Percentiles rank a stretch among this genome's conserved stretches.
phyloP scores from a whole-genome alignment of 2,113 vertebrate species.

The Ardeotis arabs region DNA sequence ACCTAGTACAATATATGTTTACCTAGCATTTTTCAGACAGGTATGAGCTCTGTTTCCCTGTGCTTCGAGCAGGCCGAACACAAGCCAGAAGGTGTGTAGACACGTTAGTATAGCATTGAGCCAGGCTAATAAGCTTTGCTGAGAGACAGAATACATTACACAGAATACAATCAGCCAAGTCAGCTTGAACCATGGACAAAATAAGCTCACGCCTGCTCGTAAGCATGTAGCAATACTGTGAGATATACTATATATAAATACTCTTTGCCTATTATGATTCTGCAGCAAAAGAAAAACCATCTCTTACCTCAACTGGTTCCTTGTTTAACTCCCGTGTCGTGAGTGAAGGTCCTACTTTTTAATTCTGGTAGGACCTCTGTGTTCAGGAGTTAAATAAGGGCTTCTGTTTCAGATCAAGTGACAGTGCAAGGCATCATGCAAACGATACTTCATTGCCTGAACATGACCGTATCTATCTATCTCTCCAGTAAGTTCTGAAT shows the following conservation, averaged over 20 bases:
- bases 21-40: not conserved
- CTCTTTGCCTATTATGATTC: not conserved
- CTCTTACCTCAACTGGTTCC: not conserved
- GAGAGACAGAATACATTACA: not conserved
- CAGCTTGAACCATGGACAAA: not conserved
- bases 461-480: not conserved
- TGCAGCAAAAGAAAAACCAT: not conserved
- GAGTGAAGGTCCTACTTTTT: not conserved
- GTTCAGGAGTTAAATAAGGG: not conserved
- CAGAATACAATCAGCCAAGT: not conserved
- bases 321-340: not conserved
- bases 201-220: not conserved
- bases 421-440: not conserved
- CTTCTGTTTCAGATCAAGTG: not conserved
- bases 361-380: not conserved
- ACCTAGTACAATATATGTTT: not conserved
- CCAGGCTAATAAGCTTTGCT: not conserved
- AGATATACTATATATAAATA: not conserved
- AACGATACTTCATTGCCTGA: not conserved
- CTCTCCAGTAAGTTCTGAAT: not conserved
- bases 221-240: fast-evolving
- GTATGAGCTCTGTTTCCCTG: not conserved
- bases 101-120: not conserved
- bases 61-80: not conserved
- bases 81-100: not conserved